Conservation (phyloP, 2,113 vertebrate species). For the Marmota flaviventris region DNA sequence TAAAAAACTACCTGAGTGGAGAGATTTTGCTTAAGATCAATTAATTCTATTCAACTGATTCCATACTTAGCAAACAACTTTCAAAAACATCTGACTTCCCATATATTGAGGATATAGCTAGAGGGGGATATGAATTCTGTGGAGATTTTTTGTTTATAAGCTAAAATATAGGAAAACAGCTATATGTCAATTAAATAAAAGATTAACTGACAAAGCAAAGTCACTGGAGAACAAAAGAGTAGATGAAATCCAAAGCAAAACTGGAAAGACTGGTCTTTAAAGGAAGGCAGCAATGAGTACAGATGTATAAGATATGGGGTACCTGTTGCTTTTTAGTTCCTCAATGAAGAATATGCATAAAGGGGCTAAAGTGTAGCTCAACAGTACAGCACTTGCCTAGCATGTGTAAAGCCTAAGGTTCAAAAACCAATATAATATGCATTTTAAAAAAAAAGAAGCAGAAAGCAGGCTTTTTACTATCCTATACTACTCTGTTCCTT, state of each 20-base stretch:
- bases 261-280: constrained; percentile 55
- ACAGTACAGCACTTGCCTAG: not conserved
- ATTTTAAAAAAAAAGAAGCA: not conserved
- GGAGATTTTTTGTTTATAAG: constrained; percentile 35
- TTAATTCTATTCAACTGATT: constrained; percentile 38
- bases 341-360: not conserved
- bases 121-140: constrained; percentile 11
- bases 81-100: constrained; percentile 38
- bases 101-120: not conserved
- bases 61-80: constrained; percentile 20
- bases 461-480: constrained; percentile 40
- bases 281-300: constrained; percentile 19
- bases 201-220: constrained; percentile 12
- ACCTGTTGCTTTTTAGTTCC: constrained; percentile 11
- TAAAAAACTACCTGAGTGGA: constrained; percentile 33
- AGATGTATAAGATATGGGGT: not conserved
- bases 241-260: constrained; percentile 10
- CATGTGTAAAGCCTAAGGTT: not conserved
- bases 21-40: not conserved
- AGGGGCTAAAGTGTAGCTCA: not conserved
- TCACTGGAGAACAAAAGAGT: constrained; percentile 28
- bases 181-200: constrained; percentile 39
- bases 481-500: not conserved
- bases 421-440: not conserved
- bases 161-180: constrained; percentile 26